Conservation (phyloP, 2,888 invertebrate species). For the Parapristionchus giblindavisi region DNA sequence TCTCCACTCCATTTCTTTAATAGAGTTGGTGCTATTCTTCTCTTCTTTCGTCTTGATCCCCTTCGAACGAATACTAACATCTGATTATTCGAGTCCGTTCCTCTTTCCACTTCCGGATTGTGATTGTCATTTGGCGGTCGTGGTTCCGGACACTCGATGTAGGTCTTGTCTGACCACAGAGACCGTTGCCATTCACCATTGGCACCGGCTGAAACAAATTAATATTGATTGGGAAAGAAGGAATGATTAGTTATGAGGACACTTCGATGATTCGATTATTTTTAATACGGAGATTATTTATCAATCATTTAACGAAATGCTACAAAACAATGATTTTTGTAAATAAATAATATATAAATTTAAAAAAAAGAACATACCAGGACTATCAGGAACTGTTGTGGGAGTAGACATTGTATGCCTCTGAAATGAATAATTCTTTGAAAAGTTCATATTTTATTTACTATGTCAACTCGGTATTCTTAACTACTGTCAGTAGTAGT, state of each 20-base stretch:
- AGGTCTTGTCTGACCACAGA: slow-evolving; percentile 55
- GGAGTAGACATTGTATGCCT: slow-evolving; percentile 5
- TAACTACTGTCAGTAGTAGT: not conserved
- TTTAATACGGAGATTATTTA: too few relatives aligned
- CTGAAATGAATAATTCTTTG: not conserved
- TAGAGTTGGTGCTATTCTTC: slow-evolving; percentile 57
- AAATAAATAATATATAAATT: not conserved
- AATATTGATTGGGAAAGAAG: not conserved
- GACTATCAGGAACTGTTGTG: slow-evolving; percentile 14
- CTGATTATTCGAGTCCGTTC: slow-evolving; percentile 55
- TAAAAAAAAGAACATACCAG: not conserved
- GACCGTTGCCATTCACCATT: slow-evolving; percentile 45
- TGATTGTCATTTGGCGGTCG: slow-evolving; percentile 51
- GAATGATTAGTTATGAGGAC: too few relatives aligned
- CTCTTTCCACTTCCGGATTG: slow-evolving; percentile 52
- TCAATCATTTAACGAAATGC: too few relatives aligned
- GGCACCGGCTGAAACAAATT: not conserved
- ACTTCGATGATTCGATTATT: too few relatives aligned
- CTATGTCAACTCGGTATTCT: too few relatives aligned
- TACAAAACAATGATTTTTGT: too few relatives aligned
- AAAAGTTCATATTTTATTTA: not conserved
- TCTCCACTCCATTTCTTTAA: slow-evolving; percentile 67
- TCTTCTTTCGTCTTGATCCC: slow-evolving; percentile 54
- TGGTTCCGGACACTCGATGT: slow-evolving; percentile 60
- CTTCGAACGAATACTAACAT: slow-evolving; percentile 52